Evolutionary conservation across 2,113 vertebrate genomes (phyloP), one percentile per base, ranked within the genome.

Genomic region (Etheostoma spectabile): DNA sequence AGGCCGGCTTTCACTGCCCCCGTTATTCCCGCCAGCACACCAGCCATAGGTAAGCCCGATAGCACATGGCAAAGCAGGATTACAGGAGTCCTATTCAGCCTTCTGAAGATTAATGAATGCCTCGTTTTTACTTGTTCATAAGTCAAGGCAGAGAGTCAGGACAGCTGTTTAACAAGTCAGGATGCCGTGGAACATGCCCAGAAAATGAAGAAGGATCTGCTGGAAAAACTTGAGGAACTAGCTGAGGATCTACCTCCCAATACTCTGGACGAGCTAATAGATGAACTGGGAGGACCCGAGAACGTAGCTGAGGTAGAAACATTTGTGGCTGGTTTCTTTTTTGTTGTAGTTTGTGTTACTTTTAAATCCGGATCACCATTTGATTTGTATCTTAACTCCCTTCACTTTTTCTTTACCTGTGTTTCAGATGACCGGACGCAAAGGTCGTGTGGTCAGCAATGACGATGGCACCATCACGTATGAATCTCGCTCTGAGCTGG

Each of bases 381-480:
- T 53, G 12, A 1, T 73, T 42, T 30, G 8, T 13, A 21, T 30
- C 4, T 48, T 13, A 27, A 61, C 5, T 62, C 10, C 13, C 12
- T 19, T 19, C 11, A 6, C 14, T 14, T 1, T 19, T 49, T 51
- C 11, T 30, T 38, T 1, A 1, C 4, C 55, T 82, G 0, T 64
- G 79, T 70, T 88, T 0, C 83, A 99, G 98, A 99, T 99, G 98
- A 99, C 98, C 0, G 98, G 98, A 0, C 96, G 98, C 22, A 99
- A 99, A 85, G 98, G 98, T 2, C 95, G 98, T 2, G 98, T 99
- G 19, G 98, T 99, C 60, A 99, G 97, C 84, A 99, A 99, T 0
- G 98, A 99, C 2, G 98, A 99, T 5, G 98, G 98, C 88, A 99
- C 96, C 93, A 99, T 99, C 88, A 98, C 97, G 0, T 99, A 99